These are phyloP conservation scores for Esox masquinongy DNA, from an alignment of 2,797 vertebrate genomes.

Conservation along the genomic window DNA sequence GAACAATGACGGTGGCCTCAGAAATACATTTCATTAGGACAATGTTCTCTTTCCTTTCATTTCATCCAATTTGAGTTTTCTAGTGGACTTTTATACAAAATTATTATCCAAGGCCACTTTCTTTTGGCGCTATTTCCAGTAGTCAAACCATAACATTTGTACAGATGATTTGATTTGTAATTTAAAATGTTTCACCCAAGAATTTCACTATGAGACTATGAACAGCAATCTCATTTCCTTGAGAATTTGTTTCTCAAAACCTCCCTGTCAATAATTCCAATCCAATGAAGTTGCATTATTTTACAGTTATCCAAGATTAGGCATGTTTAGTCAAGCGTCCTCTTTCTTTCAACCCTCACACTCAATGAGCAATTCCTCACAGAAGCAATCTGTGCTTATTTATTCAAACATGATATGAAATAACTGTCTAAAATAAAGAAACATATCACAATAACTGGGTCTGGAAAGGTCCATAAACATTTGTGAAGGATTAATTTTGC, in stretches of 20 bases:
- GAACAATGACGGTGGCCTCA: constrained; percentile 1
- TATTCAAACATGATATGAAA: constrained; percentile 47
- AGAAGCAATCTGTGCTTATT: constrained; percentile 40
- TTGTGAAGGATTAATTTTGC: constrained; percentile 69
- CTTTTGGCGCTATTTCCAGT: background rate
- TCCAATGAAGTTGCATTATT: background rate
- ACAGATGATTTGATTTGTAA: background rate
- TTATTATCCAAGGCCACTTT: background rate
- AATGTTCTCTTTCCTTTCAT: background rate
- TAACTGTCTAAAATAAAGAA: constrained; percentile 61
- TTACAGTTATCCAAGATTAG: constrained; percentile 11
- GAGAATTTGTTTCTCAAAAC: background rate
- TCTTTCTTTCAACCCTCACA: constrained; percentile 16
- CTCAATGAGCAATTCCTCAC: constrained; percentile 21
- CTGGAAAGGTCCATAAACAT: constrained; percentile 56
- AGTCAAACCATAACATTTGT: background rate
- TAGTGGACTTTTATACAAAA: background rate
- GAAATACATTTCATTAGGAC: background rate
- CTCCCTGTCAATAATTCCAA: background rate
- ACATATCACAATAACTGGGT: constrained; percentile 51
- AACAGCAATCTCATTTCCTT: background rate
- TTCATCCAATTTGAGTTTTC: constrained; percentile 5
- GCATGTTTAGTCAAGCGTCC: constrained; percentile 21
- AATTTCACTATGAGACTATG: background rate
- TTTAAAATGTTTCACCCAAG: background rate